A percentile compares a stretch with the other conserved stretches of the same genome.
Evolutionary conservation across 2,888 invertebrate genomes (phyloP).

Genomic region (Acleris laterana): DNA sequence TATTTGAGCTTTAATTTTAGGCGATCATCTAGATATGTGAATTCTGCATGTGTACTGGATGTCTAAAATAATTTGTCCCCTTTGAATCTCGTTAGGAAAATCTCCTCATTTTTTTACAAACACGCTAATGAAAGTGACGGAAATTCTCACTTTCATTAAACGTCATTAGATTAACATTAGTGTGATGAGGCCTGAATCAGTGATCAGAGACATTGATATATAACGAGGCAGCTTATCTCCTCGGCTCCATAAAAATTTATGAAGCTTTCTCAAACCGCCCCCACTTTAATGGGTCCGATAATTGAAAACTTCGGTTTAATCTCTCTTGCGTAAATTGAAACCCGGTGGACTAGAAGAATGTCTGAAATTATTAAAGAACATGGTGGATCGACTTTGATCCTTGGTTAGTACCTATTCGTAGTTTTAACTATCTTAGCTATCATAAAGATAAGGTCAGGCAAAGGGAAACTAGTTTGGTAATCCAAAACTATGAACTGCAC

Average conservation of each 20-base stretch:
- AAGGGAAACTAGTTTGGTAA: no score
- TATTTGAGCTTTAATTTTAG: no score
- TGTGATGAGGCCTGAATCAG: slow-evolving; percentile 37
- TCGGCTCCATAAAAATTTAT: slow-evolving; percentile 65
- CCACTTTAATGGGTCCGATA: slow-evolving; percentile 66
- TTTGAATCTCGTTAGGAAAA: no score
- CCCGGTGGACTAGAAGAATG: slow-evolving; percentile 58
- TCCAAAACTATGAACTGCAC: no score
- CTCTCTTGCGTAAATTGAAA: slow-evolving; percentile 69
- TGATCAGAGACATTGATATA: slow-evolving; percentile 56
- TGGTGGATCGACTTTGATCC: slow-evolving; percentile 2
- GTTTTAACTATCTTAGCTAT: not conserved
- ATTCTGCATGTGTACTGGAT: no score
- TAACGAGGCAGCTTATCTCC: slow-evolving; percentile 61
- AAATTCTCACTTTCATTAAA: slow-evolving; percentile 2
- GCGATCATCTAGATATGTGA: no score
- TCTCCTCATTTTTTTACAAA: no score
- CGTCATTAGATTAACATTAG: slow-evolving; percentile 32
- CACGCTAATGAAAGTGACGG: not conserved
- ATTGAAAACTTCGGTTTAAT: slow-evolving; percentile 75
- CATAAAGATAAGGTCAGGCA: not conserved
- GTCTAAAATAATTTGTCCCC: no score
- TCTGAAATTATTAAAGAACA: slow-evolving; percentile 44
- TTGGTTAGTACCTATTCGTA: not conserved
- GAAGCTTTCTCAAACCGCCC: slow-evolving; percentile 55